phyloP scores from a whole-genome alignment of 2,113 vertebrate genomes.

The Anarrhichthys ocellatus region DNA sequence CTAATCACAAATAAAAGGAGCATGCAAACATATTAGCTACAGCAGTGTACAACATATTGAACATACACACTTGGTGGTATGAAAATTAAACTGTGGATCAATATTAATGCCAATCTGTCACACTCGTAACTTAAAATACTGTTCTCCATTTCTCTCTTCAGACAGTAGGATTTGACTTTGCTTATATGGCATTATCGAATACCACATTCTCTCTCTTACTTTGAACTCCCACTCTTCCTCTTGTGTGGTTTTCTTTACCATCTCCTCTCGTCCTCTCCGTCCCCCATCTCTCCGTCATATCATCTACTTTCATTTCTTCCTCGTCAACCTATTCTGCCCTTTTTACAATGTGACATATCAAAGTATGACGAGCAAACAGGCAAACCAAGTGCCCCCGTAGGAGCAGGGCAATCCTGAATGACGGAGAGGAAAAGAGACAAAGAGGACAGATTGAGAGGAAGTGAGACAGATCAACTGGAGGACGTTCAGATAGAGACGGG shows the following conservation, averaged over 20 bases:
- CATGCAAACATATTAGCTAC: conserved; percentile 11
- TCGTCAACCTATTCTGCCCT: conserved; percentile 10
- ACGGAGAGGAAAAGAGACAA: conserved; percentile 50
- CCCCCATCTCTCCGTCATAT: conserved; percentile 4
- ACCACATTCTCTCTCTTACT: not conserved
- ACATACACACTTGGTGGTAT: not conserved
- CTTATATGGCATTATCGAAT: conserved; percentile 20
- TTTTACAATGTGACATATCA: conserved; percentile 48
- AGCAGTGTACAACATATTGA: conserved; percentile 25
- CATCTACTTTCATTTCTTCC: conserved; percentile 11
- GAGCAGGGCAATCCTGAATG: conserved; percentile 56
- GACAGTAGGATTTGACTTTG: conserved; percentile 8
- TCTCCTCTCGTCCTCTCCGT: not conserved
- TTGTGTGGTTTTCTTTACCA: not conserved
- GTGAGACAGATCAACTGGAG: conserved; percentile 55
- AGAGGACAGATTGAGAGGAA: conserved; percentile 49
- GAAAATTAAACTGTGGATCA: not conserved
- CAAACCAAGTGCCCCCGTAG: conserved; percentile 49
- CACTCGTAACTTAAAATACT: not conserved
- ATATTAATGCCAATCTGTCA: conserved; percentile 1
- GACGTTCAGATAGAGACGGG: conserved; percentile 50
- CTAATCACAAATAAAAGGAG: conserved; percentile 61
- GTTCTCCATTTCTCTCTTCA: not conserved
- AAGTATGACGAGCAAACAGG: conserved; percentile 48
- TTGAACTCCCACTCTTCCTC: conserved; percentile 19